Percentiles rank a stretch among this genome's conserved stretches.
Conservation (phyloP, 1,140 invertebrate genomes). For the Xylocopa sonorina region DNA sequence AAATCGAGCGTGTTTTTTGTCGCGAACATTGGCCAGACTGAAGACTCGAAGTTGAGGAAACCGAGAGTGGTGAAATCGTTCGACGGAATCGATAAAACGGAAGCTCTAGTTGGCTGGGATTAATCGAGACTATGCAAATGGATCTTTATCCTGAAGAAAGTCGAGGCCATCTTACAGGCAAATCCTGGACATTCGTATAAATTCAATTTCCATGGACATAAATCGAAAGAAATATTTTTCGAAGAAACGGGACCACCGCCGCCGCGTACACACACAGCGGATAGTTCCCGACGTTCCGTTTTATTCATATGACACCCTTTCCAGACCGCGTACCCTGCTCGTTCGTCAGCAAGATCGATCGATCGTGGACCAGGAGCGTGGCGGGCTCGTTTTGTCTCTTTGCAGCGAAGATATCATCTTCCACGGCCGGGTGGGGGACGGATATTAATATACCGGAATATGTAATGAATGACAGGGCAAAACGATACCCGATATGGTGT, state of each 20-base stretch:
- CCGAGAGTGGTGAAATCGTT: background rate
- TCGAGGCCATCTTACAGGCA: background rate
- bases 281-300: conserved; percentile 14
- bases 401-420: conserved; percentile 51
- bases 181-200: no score
- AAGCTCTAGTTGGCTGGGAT: no score
- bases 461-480: conserved; percentile 52
- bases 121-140: no score
- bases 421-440: background rate
- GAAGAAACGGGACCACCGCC: conserved; percentile 2
- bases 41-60: background rate
- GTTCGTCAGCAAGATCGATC: conserved; percentile 63
- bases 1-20: conserved; percentile 1
- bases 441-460: conserved; percentile 62
- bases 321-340: conserved; percentile 26
- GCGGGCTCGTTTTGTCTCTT: conserved; percentile 63
- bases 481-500: conserved; percentile 56
- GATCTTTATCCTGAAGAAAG: no score
- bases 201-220: no score
- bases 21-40: background rate
- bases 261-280: background rate
- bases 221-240: conserved; percentile 1
- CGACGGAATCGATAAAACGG: no score
- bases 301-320: conserved; percentile 35
- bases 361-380: conserved; percentile 34